phyloP scores from a whole-genome alignment of 2,113 vertebrate genomes.

The Tetrax tetrax region DNA sequence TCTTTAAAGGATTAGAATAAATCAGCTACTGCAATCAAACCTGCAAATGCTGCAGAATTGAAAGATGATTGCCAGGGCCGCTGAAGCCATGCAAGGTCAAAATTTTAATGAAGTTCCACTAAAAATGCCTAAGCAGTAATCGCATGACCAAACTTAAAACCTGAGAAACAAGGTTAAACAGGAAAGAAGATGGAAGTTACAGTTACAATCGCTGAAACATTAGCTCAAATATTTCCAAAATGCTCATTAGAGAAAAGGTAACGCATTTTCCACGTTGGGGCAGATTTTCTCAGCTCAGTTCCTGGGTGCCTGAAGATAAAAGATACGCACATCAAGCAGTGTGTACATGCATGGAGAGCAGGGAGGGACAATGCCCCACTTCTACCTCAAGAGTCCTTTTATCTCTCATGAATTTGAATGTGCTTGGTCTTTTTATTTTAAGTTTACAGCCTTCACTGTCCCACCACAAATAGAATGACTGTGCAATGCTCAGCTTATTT shows the following conservation, averaged over 20 bases:
- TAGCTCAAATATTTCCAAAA: neutral
- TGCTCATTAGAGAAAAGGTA: neutral
- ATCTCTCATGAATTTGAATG: conserved; percentile 21
- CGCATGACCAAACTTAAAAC: neutral
- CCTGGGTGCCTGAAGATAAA: neutral
- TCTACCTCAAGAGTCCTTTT: conserved; percentile 3
- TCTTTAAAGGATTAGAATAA: neutral
- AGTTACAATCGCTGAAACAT: neutral
- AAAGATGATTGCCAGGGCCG: neutral
- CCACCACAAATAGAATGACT: neutral
- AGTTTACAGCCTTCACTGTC: neutral
- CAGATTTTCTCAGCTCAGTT: neutral
- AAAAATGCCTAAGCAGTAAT: neutral
- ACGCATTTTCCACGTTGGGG: neutral
- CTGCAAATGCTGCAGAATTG: neutral
- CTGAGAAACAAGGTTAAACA: neutral
- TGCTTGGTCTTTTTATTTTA: conserved; percentile 2
- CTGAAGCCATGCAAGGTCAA: neutral
- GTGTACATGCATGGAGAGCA: neutral
- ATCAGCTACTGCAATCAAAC: conserved; percentile 17
- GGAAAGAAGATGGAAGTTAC: neutral
- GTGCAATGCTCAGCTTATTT: neutral
- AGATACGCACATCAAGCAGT: neutral
- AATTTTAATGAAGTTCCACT: conserved; percentile 11
- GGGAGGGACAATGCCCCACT: neutral